Base-by-base conservation (phyloP, 2,888 invertebrate genomes). In the Cheilosia variabilis region DNA sequence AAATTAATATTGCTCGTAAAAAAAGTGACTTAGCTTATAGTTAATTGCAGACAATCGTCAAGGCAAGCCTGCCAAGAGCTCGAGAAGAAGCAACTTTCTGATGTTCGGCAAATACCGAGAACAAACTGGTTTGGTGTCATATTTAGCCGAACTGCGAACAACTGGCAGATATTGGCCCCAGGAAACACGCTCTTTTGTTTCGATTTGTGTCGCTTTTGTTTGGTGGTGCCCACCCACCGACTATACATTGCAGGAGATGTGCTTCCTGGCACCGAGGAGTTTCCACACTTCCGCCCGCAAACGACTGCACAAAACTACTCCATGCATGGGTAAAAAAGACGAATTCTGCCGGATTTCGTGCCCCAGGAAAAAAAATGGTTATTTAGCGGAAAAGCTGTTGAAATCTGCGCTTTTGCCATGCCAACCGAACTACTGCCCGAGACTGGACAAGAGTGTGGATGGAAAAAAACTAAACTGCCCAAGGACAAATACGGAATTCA, bases 371-470 rank as follows among this genome's bases (percentile, higher is more conserved):
- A 19, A 65, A 24, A 17, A n/a, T 10, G 15, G 57, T 53, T 65
- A 47, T 57, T 65, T 65, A 65, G 57, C 55, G 65, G 57, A 73
- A 75, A 75, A 65, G 50, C 75, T 57, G 55, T 57, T 65, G 55
- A 65, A 63, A 57, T 63, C 15, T 15, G 34, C 4, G 19, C 37
- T 63, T 55, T 45, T 50, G 10, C 4, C 4, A 10, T 3, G 19
- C 10, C 17, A 50, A 50, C 22, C 10, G 47, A 4, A 43, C 19
- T 50, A 50, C 22, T 9, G 22, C 4, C 9, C 4, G 10, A 9
- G 13, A 19, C 19, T 50, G 19, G 4, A 50, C 17, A 50, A 50
- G 22, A 45, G 17, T 7, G 5, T 7, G 45, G n/a, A 5, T 2
- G 7, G 17, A n/a, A 27, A 27, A 45, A 45, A 45, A n/a, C 15